phyloP scores from a whole-genome alignment of 2,113 vertebrate species.

The Conger conger region DNA sequence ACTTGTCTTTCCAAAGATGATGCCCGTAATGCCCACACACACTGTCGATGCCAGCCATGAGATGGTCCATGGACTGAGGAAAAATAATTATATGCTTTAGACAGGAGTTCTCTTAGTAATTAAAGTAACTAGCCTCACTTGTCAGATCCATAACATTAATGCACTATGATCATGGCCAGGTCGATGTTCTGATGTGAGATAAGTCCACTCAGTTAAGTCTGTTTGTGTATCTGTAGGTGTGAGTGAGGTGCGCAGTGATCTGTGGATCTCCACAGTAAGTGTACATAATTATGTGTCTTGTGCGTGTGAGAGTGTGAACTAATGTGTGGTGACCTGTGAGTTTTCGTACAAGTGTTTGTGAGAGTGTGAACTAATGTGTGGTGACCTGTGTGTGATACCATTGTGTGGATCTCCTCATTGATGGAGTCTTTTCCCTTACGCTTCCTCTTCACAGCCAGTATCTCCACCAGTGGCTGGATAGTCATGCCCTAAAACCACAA shows the following conservation, averaged over 20 bases:
- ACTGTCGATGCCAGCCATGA: conserved; percentile 90
- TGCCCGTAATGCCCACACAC: conserved; percentile 94
- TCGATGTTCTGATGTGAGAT: not conserved
- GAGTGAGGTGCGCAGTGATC: not conserved
- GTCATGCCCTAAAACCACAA: conserved; percentile 86
- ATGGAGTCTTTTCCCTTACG: conserved; percentile 86
- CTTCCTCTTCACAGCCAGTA: conserved; percentile 93
- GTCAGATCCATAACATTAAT: not conserved
- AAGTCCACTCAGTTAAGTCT: not conserved
- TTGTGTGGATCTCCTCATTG: conserved; percentile 95
- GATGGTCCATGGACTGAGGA: conserved; percentile 89
- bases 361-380: not conserved
- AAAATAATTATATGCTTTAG: conserved; percentile 10
- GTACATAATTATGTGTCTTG: not conserved
- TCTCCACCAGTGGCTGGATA: conserved; percentile 90
- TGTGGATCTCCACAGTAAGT: no score
- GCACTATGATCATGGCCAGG: no score
- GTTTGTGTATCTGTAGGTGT: not conserved
- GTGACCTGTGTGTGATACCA: conserved; percentile 48
- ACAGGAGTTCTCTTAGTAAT: not conserved
- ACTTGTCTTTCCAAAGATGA: conserved; percentile 98
- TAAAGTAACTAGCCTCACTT: not conserved
- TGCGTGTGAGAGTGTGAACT: not conserved
- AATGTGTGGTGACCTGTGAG: not conserved
- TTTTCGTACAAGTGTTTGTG: not conserved